Conservation (phyloP, 2,888 invertebrate species). For the Pilophorus perplexus region DNA sequence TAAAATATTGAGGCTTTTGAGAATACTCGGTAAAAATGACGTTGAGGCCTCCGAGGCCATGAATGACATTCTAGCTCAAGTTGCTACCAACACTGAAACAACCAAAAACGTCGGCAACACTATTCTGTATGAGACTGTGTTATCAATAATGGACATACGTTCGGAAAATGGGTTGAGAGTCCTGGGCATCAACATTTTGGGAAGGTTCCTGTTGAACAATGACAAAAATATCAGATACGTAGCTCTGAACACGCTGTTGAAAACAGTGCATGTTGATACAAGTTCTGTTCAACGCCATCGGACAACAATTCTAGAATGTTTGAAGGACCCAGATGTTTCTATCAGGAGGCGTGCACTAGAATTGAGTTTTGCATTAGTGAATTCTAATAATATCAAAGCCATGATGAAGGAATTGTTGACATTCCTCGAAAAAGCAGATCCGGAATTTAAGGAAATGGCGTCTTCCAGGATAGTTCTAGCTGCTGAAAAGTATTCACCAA, state of each 20-base stretch:
- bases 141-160: conserved; percentile 99
- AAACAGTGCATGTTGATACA: conserved; percentile 94
- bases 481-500: conserved; percentile 90
- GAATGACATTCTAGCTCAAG: conserved; percentile 99
- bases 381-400: conserved; percentile 91
- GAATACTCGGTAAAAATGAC: conserved; percentile 95
- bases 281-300: conserved; percentile 98
- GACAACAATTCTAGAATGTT: conserved; percentile 94
- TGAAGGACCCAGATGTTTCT: conserved; percentile 94
- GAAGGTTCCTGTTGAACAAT: conserved; percentile 94
- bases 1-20: conserved; percentile 89
- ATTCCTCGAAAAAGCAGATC: conserved; percentile 93
- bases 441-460: conserved; percentile 96
- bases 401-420: conserved; percentile 96
- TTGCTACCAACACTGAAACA: conserved; percentile 99
- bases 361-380: conserved; percentile 94
- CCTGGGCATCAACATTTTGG: conserved; percentile 95
- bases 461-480: conserved; percentile 94
- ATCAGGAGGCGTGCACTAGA: conserved; percentile 97
- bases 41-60: conserved; percentile 97
- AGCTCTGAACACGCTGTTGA: conserved; percentile 92
- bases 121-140: conserved; percentile 98
- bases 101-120: conserved; percentile 99
- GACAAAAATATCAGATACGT: conserved; percentile 99
- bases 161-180: conserved; percentile 93